phyloP scores from a whole-genome alignment of 1,140 invertebrate species.

The Radopholus similis region DNA sequence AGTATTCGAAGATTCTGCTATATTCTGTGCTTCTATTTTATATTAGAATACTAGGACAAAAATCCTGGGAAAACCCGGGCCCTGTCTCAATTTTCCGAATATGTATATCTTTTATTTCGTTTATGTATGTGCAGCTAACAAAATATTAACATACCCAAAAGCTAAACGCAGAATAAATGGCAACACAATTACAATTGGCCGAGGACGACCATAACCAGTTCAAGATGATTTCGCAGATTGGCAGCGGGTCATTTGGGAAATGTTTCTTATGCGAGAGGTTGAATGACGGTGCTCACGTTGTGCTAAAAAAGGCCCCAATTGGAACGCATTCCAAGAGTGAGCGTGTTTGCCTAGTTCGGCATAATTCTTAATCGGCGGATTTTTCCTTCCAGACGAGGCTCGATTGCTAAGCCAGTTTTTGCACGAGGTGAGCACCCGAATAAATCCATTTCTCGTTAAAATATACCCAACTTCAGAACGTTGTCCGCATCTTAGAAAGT shows the following conservation, averaged over 20 bases:
- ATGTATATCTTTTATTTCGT: too few species aligned
- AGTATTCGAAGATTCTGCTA: too few species aligned
- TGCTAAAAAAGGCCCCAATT: slow-evolving; percentile 14
- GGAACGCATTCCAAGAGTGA: neutral
- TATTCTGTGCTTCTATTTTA: too few species aligned
- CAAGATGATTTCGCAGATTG: slow-evolving; percentile 11
- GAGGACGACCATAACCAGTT: slow-evolving; percentile 2
- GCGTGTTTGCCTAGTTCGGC: neutral
- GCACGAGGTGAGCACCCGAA: neutral
- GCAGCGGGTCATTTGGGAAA: slow-evolving; percentile 23
- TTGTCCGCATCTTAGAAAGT: slow-evolving; percentile 9
- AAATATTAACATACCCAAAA: too few species aligned
- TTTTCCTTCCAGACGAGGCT: slow-evolving; percentile 15
- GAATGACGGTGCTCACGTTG: slow-evolving; percentile 3
- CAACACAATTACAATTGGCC: too few species aligned
- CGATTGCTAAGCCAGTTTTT: slow-evolving; percentile 4
- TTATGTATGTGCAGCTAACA: too few species aligned
- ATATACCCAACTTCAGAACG: neutral
- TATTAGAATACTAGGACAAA: too few species aligned
- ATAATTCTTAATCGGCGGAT: neutral
- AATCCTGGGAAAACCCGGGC: too few species aligned
- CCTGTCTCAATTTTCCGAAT: too few species aligned
- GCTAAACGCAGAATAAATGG: too few species aligned
- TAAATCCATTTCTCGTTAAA: neutral
- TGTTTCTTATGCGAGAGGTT: slow-evolving; percentile 22